Percentiles rank a stretch among this genome's conserved stretches.
Conservation (phyloP, 2,888 invertebrate genomes). For the Bombylius major region DNA sequence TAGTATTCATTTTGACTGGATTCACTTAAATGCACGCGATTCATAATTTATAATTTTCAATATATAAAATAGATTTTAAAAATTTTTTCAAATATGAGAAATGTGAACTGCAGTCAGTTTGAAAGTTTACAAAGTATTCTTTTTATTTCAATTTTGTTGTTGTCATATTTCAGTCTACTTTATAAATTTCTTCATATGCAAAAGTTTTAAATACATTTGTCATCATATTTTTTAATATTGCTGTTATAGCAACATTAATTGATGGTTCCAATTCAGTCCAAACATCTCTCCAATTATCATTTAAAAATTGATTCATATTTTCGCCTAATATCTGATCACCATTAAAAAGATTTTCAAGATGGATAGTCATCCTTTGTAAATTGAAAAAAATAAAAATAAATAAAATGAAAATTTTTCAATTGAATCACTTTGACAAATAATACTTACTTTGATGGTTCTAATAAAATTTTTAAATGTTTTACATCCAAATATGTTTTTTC, state of each 20-base stretch:
- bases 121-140: too few relatives aligned
- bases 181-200: slow-evolving; percentile 23
- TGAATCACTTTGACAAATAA: neutral
- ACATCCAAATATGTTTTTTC: neutral
- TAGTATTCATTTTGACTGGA: too few relatives aligned
- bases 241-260: slow-evolving; percentile 18
- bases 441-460: slow-evolving; percentile 3
- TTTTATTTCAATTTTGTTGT: too few relatives aligned
- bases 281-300: slow-evolving; percentile 25
- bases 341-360: slow-evolving; percentile 22
- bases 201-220: slow-evolving; percentile 15
- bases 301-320: slow-evolving; percentile 22
- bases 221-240: slow-evolving; percentile 14
- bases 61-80: too few relatives aligned
- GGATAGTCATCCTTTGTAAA: slow-evolving; percentile 17
- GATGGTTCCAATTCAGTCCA: slow-evolving; percentile 22
- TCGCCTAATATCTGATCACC: slow-evolving; percentile 20
- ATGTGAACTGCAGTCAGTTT: too few relatives aligned
- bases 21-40: too few relatives aligned
- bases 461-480: slow-evolving; percentile 1
- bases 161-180: neutral
- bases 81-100: too few relatives aligned
- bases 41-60: too few relatives aligned
- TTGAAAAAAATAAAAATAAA: too few relatives aligned
- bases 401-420: too few relatives aligned